phyloP scores from a whole-genome alignment of 2,113 vertebrate genomes.

The human region DNA sequence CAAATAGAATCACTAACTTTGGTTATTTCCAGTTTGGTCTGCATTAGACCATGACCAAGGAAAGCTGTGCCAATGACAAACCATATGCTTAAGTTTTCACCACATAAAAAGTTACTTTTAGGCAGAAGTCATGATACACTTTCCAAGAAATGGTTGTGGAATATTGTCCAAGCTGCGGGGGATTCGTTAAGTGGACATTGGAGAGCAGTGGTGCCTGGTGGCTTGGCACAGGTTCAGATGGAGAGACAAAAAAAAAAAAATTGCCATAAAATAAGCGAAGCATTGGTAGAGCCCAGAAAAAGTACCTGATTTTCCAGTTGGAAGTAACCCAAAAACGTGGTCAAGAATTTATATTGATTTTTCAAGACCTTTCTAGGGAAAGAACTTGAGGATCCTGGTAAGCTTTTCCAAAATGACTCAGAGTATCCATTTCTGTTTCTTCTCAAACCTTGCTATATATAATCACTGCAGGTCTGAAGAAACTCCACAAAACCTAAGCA shows the following conservation, averaged over 20 bases:
- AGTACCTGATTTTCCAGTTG: background rate
- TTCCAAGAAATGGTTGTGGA: background rate
- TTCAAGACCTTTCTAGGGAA: background rate
- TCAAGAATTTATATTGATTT: background rate
- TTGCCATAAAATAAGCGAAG: background rate
- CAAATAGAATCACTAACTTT: background rate
- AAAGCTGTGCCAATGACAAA: background rate
- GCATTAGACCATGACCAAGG: background rate
- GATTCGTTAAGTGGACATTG: background rate
- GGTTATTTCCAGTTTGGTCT: background rate
- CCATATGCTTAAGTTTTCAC: background rate
- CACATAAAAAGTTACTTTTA: background rate
- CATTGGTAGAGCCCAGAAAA: background rate
- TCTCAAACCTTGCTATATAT: background rate
- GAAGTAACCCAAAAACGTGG: background rate
- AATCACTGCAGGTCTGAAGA: background rate
- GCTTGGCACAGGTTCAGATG: background rate
- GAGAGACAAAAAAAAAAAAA: background rate
- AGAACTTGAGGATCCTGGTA: background rate
- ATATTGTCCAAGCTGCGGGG: background rate
- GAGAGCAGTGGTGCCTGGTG: background rate
- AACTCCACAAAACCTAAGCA: background rate
- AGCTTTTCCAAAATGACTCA: background rate
- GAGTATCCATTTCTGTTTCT: background rate
- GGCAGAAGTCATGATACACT: background rate